phyloP scores from a whole-genome alignment of 30 jellyfish, hydroid and myxozoan species.

The Cassiopea xamachana region DNA sequence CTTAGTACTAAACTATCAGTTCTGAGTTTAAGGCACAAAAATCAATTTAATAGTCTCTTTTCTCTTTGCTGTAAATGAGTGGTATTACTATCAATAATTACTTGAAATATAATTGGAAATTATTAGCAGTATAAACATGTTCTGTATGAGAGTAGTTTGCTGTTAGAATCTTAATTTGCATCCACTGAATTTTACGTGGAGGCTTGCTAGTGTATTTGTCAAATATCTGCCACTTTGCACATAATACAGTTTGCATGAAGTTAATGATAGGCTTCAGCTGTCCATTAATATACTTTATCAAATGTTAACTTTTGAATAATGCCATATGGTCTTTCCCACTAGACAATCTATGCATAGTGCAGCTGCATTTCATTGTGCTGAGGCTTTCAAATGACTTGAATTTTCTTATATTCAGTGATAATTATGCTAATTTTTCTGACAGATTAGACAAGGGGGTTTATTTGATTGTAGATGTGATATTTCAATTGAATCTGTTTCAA shows the following conservation, averaged over 20 bases:
- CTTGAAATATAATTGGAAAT: background rate
- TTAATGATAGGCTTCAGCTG: background rate
- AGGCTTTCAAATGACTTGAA: background rate
- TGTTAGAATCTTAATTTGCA: too few species aligned
- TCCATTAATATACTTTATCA: background rate
- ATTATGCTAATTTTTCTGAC: too few species aligned
- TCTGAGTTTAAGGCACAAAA: too few species aligned
- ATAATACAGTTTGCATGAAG: background rate
- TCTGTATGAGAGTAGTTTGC: background rate
- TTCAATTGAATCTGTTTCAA: too few species aligned
- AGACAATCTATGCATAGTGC: background rate
- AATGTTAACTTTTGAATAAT: background rate
- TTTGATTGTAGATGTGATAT: too few species aligned
- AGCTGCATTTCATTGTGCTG: background rate
- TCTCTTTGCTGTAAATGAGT: background rate
- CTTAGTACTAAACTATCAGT: too few species aligned
- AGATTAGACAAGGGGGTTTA: too few species aligned
- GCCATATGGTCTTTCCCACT: conserved; percentile 6
- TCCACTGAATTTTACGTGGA: background rate
- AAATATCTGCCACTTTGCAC: background rate
- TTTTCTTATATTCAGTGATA: too few species aligned
- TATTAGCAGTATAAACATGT: background rate
- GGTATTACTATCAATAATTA: background rate
- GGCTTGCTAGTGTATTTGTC: background rate
- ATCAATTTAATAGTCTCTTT: background rate